Conservation (phyloP, 2,888 invertebrate species). For the Melolontha melolontha region DNA sequence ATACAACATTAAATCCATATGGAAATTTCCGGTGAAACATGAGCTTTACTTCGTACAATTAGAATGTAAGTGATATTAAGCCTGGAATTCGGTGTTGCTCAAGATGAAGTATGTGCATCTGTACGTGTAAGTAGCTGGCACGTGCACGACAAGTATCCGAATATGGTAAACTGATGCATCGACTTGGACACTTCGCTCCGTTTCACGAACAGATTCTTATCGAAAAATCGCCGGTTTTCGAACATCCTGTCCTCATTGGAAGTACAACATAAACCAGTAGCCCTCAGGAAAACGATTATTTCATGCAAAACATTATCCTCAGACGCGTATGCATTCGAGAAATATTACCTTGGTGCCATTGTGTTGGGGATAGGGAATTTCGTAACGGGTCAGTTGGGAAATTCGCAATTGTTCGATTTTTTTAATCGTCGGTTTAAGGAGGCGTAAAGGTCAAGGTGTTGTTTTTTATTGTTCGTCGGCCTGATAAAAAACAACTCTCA, state of each 20-base stretch:
- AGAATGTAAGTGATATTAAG: too few relatives aligned
- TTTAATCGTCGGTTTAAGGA: constrained; percentile 11
- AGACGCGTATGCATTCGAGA: too few relatives aligned
- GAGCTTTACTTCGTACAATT: too few relatives aligned
- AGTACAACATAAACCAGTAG: not conserved
- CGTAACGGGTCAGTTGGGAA: constrained; percentile 8
- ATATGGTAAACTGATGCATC: constrained; percentile 9
- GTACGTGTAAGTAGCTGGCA: not conserved
- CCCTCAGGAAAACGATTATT: constrained; percentile 4
- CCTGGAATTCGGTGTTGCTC: not conserved
- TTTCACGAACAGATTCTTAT: constrained; percentile 27
- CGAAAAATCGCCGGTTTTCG: constrained; percentile 21
- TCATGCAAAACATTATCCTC: constrained; percentile 12
- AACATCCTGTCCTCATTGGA: constrained; percentile 28
- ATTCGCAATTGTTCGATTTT: constrained; percentile 32
- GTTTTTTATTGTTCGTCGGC: constrained; percentile 20
- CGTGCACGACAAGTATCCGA: not conserved
- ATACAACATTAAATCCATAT: too few relatives aligned
- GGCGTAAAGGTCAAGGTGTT: constrained; percentile 36
- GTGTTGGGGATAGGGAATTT: not conserved
- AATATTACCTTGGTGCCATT: too few relatives aligned
- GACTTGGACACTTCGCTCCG: constrained; percentile 19
- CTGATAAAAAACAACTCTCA: constrained; percentile 19
- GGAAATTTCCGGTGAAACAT: too few relatives aligned
- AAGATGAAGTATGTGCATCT: constrained; percentile 8